Evolutionary conservation across 2,797 vertebrate genomes (phyloP).

Genomic region (Platyrinchus mystaceus): DNA sequence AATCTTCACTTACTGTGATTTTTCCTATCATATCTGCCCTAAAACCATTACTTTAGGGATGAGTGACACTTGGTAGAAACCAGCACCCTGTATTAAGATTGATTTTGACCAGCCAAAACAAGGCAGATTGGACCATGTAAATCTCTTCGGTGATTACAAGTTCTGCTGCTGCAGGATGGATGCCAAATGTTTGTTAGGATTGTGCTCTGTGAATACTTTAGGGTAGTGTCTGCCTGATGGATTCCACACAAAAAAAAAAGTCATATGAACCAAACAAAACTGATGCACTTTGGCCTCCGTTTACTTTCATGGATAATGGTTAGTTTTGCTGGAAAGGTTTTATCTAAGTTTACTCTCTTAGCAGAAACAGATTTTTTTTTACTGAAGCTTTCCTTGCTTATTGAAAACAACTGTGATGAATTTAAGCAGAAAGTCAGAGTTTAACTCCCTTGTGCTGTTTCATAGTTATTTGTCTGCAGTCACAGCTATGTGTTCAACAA

Average conservation of each 20-base stretch:
- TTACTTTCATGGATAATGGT: neutral
- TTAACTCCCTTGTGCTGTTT: neutral
- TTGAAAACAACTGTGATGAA: neutral
- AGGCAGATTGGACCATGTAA: constrained; percentile 16
- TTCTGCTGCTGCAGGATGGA: constrained; percentile 15
- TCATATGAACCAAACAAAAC: constrained; percentile 5
- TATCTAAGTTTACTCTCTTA: constrained; percentile 23
- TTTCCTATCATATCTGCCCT: neutral
- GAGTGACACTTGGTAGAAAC: constrained; percentile 29
- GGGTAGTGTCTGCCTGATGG: neutral
- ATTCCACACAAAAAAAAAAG: neutral
- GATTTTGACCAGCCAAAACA: neutral
- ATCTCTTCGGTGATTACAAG: constrained; percentile 7
- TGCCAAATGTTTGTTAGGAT: constrained; percentile 15
- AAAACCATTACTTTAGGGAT: neutral
- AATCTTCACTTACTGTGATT: neutral
- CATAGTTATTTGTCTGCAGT: neutral
- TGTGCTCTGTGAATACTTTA: neutral
- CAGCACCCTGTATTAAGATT: neutral
- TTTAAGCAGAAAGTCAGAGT: neutral
- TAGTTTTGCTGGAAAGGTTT: constrained; percentile 17
- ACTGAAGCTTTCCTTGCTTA: neutral
- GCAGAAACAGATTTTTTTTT: neutral
- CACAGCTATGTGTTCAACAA: neutral
- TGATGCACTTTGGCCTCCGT: neutral